Conservation (phyloP, 2,888 invertebrate genomes). For the Venusia cambrica region DNA sequence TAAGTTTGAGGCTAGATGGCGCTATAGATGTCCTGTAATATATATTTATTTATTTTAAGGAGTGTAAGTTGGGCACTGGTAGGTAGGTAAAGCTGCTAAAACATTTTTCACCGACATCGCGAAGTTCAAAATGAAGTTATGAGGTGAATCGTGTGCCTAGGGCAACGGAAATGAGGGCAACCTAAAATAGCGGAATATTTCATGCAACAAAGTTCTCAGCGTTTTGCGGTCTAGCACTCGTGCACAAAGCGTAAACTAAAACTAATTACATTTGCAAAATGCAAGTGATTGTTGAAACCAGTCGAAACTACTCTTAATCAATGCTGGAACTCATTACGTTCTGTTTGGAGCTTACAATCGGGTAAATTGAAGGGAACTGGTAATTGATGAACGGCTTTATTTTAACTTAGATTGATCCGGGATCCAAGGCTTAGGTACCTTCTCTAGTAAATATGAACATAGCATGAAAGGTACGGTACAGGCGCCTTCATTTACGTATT, state of each 20-base stretch:
- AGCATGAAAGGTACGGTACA: too few species aligned
- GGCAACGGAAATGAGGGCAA: slow-evolving; percentile 15
- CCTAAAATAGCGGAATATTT: slow-evolving; percentile 34
- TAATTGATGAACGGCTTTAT: background rate
- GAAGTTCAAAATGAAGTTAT: slow-evolving; percentile 12
- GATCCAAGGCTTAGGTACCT: too few species aligned
- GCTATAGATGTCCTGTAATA: too few species aligned
- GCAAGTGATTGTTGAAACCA: slow-evolving; percentile 25
- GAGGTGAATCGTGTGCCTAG: slow-evolving; percentile 10
- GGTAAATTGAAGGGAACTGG: slow-evolving; percentile 1
- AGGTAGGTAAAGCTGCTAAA: background rate
- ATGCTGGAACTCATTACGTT: slow-evolving; percentile 16
- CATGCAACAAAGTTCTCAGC: slow-evolving; percentile 40
- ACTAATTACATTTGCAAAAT: slow-evolving; percentile 39
- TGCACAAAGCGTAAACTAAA: slow-evolving; percentile 37
- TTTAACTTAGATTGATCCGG: too few species aligned
- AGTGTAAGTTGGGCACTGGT: too few species aligned
- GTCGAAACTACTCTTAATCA: slow-evolving; percentile 14
- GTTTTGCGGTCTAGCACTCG: slow-evolving; percentile 33
- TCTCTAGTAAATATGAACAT: too few species aligned
- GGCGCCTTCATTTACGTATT: too few species aligned
- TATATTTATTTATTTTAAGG: too few species aligned
- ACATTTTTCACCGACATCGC: slow-evolving; percentile 6
- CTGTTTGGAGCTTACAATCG: slow-evolving; percentile 3
- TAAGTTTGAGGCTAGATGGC: too few species aligned